Base-by-base conservation (phyloP, 2,797 vertebrate species). In the Telmatherina bonti region DNA sequence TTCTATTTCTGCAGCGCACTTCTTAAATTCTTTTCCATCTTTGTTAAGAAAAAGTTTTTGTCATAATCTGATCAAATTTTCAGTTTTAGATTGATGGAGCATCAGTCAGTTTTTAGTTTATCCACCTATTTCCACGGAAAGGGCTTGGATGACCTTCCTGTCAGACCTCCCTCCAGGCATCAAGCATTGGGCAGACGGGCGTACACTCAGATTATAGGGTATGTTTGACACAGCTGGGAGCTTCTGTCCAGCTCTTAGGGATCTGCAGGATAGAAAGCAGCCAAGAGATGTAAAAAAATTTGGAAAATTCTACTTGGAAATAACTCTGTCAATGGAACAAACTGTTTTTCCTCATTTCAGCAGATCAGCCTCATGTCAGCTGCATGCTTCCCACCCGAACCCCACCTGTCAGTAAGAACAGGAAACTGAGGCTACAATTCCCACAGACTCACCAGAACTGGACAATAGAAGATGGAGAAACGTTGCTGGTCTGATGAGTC, bases 141-240 rank as follows among this genome's bases (percentile, higher is more conserved):
- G 59, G 45, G 66, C 38, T 65, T 60, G 9, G 57, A 35, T 79
- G 81, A 84, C 81, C 75, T 84, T 59, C 45, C 31, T 52, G 33
- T 53, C 33, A 33, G 52, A 67, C 65, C 38, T 64, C 49, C 64
- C 56, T 26, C 30, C 30, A 12, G 49, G 27, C 85, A 52, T 55
- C 72, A 76, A 81, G 66, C 70, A 47, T 64, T 1, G 60, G 79
- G 74, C 81, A 85, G 86, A 89, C 83, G 79, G 74, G 73, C 71
- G 81, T 78, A 79, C 82, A 71, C 72, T 81, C 55, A 77, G 72
- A 87, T 88, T 85, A 43, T 70, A 41, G 88, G 88, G 79, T 71
- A 72, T 57, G 72, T 87, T 83, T 84, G 79, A 88, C 87, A 75
- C 91, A 92, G 88, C 88, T 88, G 92, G 89, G 81, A 73, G 70